Percentiles rank a stretch among this genome's conserved stretches.
These are phyloP conservation scores for Cryptoblepharus egeriae DNA, from an alignment of 2,797 vertebrate species.

Conservation along the genomic window DNA sequence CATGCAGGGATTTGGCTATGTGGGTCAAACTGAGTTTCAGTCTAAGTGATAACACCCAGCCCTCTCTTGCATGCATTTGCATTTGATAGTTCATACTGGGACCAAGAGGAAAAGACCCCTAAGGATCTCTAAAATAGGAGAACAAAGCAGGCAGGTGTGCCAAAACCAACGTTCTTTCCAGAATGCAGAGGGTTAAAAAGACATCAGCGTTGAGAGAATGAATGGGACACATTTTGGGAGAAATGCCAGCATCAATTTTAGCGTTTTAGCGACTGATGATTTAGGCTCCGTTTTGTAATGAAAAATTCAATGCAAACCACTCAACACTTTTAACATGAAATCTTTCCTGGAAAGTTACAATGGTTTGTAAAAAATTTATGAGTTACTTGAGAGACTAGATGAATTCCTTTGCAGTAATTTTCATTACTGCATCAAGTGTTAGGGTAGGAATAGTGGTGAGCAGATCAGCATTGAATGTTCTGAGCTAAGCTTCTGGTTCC, in stretches of 20 bases:
- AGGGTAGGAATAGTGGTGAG: background rate
- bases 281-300: constrained; percentile 43
- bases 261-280: constrained; percentile 9
- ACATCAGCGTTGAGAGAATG: constrained; percentile 1
- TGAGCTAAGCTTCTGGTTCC: background rate
- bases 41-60: constrained; percentile 19
- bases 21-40: constrained; percentile 31
- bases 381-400: constrained; percentile 43
- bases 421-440: constrained; percentile 41
- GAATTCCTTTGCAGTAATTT: constrained; percentile 27
- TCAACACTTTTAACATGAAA: constrained; percentile 40
- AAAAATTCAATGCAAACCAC: constrained; percentile 42
- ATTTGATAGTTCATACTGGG: background rate
- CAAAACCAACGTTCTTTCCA: background rate
- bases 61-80: constrained; percentile 27
- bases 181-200: background rate
- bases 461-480: background rate
- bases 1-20: constrained; percentile 25
- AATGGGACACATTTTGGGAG: constrained; percentile 1
- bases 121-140: background rate
- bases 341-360: constrained; percentile 55
- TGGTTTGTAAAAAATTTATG: constrained; percentile 43
- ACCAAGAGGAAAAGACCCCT: background rate
- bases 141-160: background rate
- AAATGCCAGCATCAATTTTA: constrained; percentile 10